These are phyloP conservation scores for Agapostemon virescens DNA, from an alignment of 2,888 invertebrate genomes.

Conservation along the genomic window DNA sequence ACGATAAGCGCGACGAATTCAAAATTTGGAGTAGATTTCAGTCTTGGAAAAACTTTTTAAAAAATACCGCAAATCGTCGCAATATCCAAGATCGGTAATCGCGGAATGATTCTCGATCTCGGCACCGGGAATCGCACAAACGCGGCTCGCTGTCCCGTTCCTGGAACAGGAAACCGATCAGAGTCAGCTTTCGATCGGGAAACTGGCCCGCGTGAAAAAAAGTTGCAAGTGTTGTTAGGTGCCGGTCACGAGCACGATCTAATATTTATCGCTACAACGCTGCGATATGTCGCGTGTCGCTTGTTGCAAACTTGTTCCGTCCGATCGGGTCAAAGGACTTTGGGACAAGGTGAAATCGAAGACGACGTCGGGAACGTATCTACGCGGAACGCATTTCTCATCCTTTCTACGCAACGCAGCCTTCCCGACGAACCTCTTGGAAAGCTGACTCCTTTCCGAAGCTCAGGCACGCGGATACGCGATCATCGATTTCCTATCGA, in stretches of 20 bases:
- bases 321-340: constrained; percentile 37
- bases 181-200: constrained; percentile 17
- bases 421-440: neutral
- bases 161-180: constrained; percentile 5
- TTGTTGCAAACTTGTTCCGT: constrained; percentile 14
- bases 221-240: neutral
- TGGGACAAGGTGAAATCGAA: constrained; percentile 42
- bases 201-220: neutral
- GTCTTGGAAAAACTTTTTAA: neutral
- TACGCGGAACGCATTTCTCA: constrained; percentile 34
- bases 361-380: constrained; percentile 16
- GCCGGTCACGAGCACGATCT: constrained; percentile 13
- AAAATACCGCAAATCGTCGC: neutral
- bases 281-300: constrained; percentile 22
- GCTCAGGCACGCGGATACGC: constrained; percentile 10
- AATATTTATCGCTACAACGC: constrained; percentile 27
- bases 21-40: neutral
- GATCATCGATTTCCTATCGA: constrained; percentile 15
- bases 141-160: neutral
- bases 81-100: neutral
- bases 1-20: neutral
- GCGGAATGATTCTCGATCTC: neutral
- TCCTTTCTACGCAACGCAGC: constrained; percentile 11
- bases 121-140: neutral
- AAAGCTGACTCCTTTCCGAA: constrained; percentile 30